Base-by-base conservation (phyloP, 2,113 vertebrate genomes). In the Trichomycterus rosablanca region DNA sequence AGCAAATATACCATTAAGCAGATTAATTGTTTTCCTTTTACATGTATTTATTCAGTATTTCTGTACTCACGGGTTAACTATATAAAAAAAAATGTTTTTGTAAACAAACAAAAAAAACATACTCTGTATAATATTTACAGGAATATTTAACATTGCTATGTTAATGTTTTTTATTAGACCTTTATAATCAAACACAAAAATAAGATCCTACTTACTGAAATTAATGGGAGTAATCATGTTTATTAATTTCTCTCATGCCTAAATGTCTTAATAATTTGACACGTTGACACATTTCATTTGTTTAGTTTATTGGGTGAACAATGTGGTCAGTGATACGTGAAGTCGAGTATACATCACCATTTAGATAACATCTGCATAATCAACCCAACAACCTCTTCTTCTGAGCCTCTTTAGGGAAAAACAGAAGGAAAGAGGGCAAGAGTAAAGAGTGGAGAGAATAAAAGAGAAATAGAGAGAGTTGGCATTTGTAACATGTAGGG, bases 331-430 rank as follows among this genome's bases (percentile, higher is more conserved):
- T 4, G 23, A 26, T 4, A 40, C 7, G n/a, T 23, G 20, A 37
- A 45, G 10, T 28, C 15, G 59, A 48, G 48, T 35, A 54, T 60
- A 59, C 64, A 50, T 59, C 65, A 56, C 37, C 28, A 52, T 61
- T 35, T 65, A 42, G 23, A 54, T 45, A 35, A 37, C 48, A 59
- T 67, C 32, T 55, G 28, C 40, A 55, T 69, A 58, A 58, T 57
- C 45, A 52, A 40, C 44, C 51, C 22, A 55, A 53, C 16, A 24
- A 28, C 49, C 32, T 28, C 11, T 30, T 28, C 9, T 54, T 28
- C n/a, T n/a, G 19, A 43, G 18, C 23, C 9, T 7, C 19, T 10
- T 3, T 11, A 39, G 15, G 22, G 39, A 24, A 40, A 23, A 51
- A 0, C n/a, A 69, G 72, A 65, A 57, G 37, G 53, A 46, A 19